Evolutionary conservation across 2,113 vertebrate species (phyloP).

Genomic region (Kryptolebias marmoratus): DNA sequence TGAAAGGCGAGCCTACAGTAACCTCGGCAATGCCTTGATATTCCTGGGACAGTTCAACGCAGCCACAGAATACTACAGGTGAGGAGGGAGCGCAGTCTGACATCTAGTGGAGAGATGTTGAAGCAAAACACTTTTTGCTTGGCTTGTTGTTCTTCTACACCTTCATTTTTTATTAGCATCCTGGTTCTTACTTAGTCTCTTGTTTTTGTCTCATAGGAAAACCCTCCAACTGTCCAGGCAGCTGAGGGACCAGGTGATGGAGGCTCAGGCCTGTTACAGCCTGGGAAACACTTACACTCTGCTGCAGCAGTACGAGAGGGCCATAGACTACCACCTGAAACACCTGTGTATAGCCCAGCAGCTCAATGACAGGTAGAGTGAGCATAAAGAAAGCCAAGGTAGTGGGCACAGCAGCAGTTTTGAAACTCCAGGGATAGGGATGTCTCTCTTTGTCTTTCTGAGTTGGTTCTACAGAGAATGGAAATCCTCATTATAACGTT

Average conservation of each 20-base stretch:
- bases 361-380: constrained; percentile 88
- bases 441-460: too few relatives aligned
- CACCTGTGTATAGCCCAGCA: constrained; percentile 96
- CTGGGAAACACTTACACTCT: constrained; percentile 95
- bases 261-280: constrained; percentile 98
- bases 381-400: background rate
- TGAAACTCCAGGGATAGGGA: too few relatives aligned
- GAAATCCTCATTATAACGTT: too few relatives aligned
- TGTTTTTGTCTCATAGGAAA: constrained; percentile 80
- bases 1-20: constrained; percentile 94
- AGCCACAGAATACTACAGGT: constrained; percentile 96
- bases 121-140: constrained; percentile 2
- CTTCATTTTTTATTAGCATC: background rate
- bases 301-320: constrained; percentile 90
- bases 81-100: constrained; percentile 55
- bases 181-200: background rate
- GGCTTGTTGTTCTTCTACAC: background rate
- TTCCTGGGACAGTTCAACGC: constrained; percentile 93
- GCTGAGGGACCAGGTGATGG: constrained; percentile 93
- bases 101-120: constrained; percentile 63
- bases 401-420: too few relatives aligned
- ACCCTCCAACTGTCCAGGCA: constrained; percentile 93
- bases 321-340: constrained; percentile 92
- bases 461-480: too few relatives aligned
- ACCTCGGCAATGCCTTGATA: constrained; percentile 94